A percentile compares a stretch with the other conserved stretches of the same genome.
Evolutionary conservation across 2,113 vertebrate species (phyloP).

Genomic region (Theristicus caerulescens): DNA sequence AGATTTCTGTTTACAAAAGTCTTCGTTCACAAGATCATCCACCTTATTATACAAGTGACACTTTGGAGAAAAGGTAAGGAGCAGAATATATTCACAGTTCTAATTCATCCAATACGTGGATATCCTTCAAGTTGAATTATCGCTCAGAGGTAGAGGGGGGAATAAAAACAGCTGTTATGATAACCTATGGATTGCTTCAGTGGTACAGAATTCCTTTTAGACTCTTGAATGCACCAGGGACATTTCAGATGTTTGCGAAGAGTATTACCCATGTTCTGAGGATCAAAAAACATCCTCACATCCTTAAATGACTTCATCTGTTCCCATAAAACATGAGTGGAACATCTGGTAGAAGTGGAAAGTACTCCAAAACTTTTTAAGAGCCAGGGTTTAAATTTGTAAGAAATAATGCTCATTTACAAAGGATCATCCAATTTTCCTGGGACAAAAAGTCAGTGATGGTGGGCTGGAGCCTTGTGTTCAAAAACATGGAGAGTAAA

Average conservation of each 20-base stretch:
- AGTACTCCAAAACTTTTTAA: slow-evolving; percentile 47
- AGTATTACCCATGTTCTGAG: not conserved
- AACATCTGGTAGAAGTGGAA: slow-evolving; percentile 62
- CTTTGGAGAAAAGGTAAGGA: not conserved
- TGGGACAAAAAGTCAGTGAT: not conserved
- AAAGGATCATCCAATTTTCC: slow-evolving; percentile 36
- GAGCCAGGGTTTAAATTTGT: slow-evolving; percentile 45
- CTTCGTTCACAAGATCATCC: not conserved
- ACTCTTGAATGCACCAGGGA: not conserved
- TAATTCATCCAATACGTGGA: not conserved
- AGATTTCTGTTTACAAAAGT: not conserved
- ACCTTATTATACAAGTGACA: not conserved
- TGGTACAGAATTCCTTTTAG: not conserved
- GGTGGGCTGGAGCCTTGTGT: not conserved
- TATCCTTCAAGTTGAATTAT: not conserved
- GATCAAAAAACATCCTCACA: slow-evolving; percentile 14
- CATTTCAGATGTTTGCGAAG: not conserved
- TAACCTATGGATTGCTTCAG: slow-evolving; percentile 19
- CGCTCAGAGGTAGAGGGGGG: not conserved
- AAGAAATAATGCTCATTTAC: slow-evolving; percentile 36
- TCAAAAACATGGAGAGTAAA: not conserved
- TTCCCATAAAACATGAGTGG: slow-evolving; percentile 63
- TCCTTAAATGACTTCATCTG: slow-evolving; percentile 61
- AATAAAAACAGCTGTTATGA: not conserved
- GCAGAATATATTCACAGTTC: not conserved